Conservation (phyloP, 2,888 invertebrate species). For the Tryphoninae sp. region DNA sequence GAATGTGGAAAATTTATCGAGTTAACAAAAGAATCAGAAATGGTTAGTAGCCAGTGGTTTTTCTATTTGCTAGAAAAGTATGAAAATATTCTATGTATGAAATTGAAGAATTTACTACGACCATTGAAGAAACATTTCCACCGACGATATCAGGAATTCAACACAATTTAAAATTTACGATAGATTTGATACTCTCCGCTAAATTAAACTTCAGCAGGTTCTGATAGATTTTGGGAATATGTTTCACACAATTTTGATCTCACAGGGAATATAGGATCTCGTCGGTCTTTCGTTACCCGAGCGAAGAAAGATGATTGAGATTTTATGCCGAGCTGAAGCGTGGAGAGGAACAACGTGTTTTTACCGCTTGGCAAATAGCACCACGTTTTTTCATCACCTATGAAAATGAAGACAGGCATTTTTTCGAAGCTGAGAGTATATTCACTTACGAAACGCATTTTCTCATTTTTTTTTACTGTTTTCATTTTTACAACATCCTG, state of each 20-base stretch:
- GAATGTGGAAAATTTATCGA: background rate
- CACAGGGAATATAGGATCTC: background rate
- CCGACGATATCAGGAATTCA: background rate
- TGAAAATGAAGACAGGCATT: background rate
- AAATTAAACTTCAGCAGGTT: constrained; percentile 7
- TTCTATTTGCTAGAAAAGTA: background rate
- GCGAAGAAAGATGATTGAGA: constrained; percentile 45
- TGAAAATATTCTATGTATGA: background rate
- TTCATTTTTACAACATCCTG: background rate
- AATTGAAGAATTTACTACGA: background rate
- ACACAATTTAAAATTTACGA: background rate
- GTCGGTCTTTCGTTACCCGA: constrained; percentile 6
- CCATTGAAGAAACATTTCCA: background rate
- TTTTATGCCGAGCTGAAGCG: constrained; percentile 24
- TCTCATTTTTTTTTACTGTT: constrained; percentile 13
- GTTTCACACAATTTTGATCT: constrained; percentile 17
- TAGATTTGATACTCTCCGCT: constrained; percentile 1
- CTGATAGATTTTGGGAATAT: constrained; percentile 1
- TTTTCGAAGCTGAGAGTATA: background rate
- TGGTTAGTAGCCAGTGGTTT: background rate
- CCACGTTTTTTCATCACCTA: constrained; percentile 36
- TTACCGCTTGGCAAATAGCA: constrained; percentile 30
- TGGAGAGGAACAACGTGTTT: constrained; percentile 43
- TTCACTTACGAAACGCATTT: constrained; percentile 29
- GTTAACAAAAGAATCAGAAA: constrained; percentile 8